These are phyloP conservation scores for Equus przewalskii DNA, from an alignment of 2,113 vertebrate species.

Conservation along the genomic window DNA sequence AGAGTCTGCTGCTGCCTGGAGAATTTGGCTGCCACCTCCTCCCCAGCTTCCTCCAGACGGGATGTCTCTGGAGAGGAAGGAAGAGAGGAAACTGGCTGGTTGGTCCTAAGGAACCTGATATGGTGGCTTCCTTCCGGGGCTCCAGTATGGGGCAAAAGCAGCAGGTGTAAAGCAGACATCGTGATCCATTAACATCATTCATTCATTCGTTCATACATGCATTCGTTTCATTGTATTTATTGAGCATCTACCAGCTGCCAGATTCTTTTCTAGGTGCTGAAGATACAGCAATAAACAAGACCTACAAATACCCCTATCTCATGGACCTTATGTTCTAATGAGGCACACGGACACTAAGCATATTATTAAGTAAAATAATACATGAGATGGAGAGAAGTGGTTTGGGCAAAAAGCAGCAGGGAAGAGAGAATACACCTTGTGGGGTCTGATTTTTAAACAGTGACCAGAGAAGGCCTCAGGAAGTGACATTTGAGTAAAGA, in stretches of 20 bases:
- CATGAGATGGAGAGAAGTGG: not conserved
- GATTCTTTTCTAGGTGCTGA: not conserved
- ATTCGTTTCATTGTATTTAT: not conserved
- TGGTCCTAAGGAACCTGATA: not conserved
- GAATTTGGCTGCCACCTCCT: not conserved
- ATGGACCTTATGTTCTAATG: not conserved
- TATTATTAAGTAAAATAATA: not conserved
- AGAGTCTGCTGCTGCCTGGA: not conserved
- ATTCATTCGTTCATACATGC: not conserved
- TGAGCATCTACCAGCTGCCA: not conserved
- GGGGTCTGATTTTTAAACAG: slow-evolving; percentile 8
- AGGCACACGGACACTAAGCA: not conserved
- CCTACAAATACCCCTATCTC: not conserved
- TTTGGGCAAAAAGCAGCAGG: not conserved
- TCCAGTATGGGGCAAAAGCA: not conserved
- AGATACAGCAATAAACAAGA: not conserved
- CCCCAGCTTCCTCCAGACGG: not conserved
- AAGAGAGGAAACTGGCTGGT: slow-evolving; percentile 26
- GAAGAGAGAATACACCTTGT: not conserved
- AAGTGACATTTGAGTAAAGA: not conserved
- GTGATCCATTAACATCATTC: not conserved
- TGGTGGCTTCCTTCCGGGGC: not conserved
- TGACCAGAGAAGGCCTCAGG: not conserved
- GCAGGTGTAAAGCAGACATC: not conserved
- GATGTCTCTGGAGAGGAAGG: slow-evolving; percentile 43